Conservation (phyloP, 2,797 vertebrate species). For the Salarias fasciatus region DNA sequence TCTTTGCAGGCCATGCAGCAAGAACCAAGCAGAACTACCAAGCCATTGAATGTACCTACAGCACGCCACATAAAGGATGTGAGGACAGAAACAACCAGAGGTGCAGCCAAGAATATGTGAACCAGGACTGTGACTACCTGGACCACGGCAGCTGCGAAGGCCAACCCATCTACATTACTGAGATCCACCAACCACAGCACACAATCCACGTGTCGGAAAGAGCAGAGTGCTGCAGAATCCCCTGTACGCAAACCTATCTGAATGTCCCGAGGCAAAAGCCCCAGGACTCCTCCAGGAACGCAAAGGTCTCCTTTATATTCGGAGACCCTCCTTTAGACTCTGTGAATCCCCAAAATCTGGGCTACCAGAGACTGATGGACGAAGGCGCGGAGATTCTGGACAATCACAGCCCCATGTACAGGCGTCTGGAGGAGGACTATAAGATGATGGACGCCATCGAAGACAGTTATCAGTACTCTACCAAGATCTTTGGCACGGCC, state of each 20-base stretch:
- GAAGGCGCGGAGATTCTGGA: slow-evolving; percentile 91
- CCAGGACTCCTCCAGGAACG: slow-evolving; percentile 90
- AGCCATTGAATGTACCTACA: slow-evolving; percentile 92
- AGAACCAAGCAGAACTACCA: slow-evolving; percentile 90
- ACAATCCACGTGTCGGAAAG: slow-evolving; percentile 83
- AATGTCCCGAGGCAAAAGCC: slow-evolving; percentile 88
- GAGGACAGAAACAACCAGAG: slow-evolving; percentile 88
- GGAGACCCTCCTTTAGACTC: slow-evolving; percentile 91
- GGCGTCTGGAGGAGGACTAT: slow-evolving; percentile 89
- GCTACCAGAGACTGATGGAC: slow-evolving; percentile 95
- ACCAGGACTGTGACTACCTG: slow-evolving; percentile 84
- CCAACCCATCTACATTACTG: slow-evolving; percentile 90
- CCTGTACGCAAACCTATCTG: slow-evolving; percentile 85
- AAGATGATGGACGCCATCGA: slow-evolving; percentile 89
- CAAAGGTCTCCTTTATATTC: slow-evolving; percentile 99
- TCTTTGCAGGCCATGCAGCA: slow-evolving; percentile 84
- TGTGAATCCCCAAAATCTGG: slow-evolving; percentile 91
- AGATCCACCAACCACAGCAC: slow-evolving; percentile 87
- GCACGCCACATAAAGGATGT: slow-evolving; percentile 87
- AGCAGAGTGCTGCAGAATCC: slow-evolving; percentile 83
- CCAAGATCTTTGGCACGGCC: slow-evolving; percentile 91
- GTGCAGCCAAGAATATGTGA: slow-evolving; percentile 86
- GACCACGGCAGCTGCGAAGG: slow-evolving; percentile 85
- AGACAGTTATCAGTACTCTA: slow-evolving; percentile 89
- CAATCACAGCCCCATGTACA: slow-evolving; percentile 89